These are phyloP conservation scores for Petrolisthes cinctipes DNA, from an alignment of 2,888 invertebrate genomes.

Conservation along the genomic window DNA sequence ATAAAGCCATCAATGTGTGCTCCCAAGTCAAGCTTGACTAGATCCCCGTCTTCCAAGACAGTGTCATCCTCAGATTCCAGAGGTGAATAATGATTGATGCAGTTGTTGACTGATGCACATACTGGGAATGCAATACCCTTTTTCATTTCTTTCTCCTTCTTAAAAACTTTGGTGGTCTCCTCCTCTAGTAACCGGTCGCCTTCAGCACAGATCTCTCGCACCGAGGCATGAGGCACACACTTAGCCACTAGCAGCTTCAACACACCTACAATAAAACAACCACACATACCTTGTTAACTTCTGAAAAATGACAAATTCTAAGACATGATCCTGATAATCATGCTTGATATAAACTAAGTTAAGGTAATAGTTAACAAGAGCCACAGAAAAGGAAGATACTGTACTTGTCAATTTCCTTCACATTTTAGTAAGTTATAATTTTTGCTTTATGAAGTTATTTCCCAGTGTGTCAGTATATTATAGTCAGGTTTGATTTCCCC, in stretches of 20 bases:
- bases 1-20: slow-evolving; percentile 99
- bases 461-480: too few species aligned
- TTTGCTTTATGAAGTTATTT: too few species aligned
- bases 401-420: background rate
- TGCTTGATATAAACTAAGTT: too few species aligned
- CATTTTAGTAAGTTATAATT: too few species aligned
- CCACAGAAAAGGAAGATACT: too few species aligned
- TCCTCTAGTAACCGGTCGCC: slow-evolving; percentile 90
- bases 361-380: too few species aligned
- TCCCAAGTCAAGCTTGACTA: slow-evolving; percentile 96
- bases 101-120: slow-evolving; percentile 98
- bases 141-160: slow-evolving; percentile 97
- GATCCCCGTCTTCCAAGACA: slow-evolving; percentile 87
- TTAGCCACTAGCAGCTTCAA: slow-evolving; percentile 88
- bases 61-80: slow-evolving; percentile 91
- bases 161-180: slow-evolving; percentile 95
- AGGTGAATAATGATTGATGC: slow-evolving; percentile 99
- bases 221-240: slow-evolving; percentile 88
- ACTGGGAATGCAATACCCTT: slow-evolving; percentile 99
- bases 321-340: too few species aligned
- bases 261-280: slow-evolving; percentile 78
- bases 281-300: too few species aligned
- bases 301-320: too few species aligned
- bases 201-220: slow-evolving; percentile 89
- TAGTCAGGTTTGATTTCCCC: too few species aligned